A percentile compares a stretch with the other conserved stretches of the same genome.
Conservation (phyloP, 1,140 invertebrate species). For the Lysiphlebus fabarum region DNA sequence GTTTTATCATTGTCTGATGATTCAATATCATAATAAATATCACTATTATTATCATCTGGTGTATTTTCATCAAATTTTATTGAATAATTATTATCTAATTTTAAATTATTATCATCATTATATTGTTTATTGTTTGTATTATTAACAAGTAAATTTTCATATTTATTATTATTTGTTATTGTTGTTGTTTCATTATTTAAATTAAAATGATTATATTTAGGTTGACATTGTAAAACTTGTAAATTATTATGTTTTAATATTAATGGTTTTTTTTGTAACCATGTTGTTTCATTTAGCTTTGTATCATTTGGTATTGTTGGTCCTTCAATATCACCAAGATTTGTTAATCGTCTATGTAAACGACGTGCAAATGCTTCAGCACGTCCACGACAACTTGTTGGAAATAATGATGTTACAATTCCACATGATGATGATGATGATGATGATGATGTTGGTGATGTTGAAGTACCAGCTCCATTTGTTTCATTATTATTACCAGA, state of each 20-base stretch:
- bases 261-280: conserved; percentile 30
- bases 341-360: conserved; percentile 69
- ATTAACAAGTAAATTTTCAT: conserved; percentile 29
- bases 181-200: conserved; percentile 27
- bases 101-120: conserved; percentile 30
- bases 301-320: conserved; percentile 4
- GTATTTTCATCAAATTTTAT: conserved; percentile 39
- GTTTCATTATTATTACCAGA: conserved; percentile 32
- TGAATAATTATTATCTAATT: conserved; percentile 55
- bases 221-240: no score
- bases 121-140: conserved; percentile 25
- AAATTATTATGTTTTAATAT: no score
- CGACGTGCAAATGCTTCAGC: conserved; percentile 76
- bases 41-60: conserved; percentile 46
- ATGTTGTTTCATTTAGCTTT: conserved; percentile 35
- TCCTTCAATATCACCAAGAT: conserved; percentile 58
- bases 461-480: no score
- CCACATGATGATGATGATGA: conserved; percentile 48
- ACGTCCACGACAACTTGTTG: conserved; percentile 71
- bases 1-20: conserved; percentile 44
- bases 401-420: conserved; percentile 55
- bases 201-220: not conserved
- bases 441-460: no score
- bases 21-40: conserved; percentile 59
- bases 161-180: conserved; percentile 43